These are phyloP conservation scores for Bursaphelenchus okinawaensis DNA, from an alignment of 2,888 invertebrate species.

Conservation along the genomic window DNA sequence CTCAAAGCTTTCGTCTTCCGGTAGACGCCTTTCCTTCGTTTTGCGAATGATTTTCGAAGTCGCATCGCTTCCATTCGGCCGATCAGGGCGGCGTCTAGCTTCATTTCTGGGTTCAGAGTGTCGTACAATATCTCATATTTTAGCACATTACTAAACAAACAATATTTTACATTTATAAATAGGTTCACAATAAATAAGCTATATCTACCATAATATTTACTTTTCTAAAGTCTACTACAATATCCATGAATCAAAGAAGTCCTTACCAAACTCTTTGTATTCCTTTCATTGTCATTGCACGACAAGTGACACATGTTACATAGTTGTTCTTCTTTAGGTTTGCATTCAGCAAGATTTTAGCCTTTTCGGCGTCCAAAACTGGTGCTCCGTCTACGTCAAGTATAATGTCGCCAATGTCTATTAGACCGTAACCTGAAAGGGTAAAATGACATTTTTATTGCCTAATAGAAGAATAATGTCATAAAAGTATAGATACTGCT, in stretches of 20 bases:
- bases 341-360: slow-evolving; percentile 24
- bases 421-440: neutral
- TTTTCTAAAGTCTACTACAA: too few species aligned
- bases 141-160: too few species aligned
- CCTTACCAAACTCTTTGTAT: too few species aligned
- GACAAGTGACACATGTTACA: neutral
- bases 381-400: slow-evolving; percentile 3
- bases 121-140: too few species aligned
- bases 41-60: neutral
- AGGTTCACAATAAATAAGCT: too few species aligned
- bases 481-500: too few species aligned
- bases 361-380: slow-evolving; percentile 16
- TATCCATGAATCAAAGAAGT: too few species aligned
- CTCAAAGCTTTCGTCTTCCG: too few species aligned
- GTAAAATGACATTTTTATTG: too few species aligned
- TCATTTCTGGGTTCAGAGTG: slow-evolving; percentile 1
- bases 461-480: too few species aligned
- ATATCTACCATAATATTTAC: too few species aligned
- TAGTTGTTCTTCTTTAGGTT: neutral
- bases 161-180: too few species aligned
- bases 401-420: slow-evolving; percentile 2
- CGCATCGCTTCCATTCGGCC: slow-evolving; percentile 9
- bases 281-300: neutral
- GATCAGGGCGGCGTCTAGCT: neutral
- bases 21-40: neutral